Conservation (phyloP, 2,888 invertebrate species). For the Heliconius aoede region DNA sequence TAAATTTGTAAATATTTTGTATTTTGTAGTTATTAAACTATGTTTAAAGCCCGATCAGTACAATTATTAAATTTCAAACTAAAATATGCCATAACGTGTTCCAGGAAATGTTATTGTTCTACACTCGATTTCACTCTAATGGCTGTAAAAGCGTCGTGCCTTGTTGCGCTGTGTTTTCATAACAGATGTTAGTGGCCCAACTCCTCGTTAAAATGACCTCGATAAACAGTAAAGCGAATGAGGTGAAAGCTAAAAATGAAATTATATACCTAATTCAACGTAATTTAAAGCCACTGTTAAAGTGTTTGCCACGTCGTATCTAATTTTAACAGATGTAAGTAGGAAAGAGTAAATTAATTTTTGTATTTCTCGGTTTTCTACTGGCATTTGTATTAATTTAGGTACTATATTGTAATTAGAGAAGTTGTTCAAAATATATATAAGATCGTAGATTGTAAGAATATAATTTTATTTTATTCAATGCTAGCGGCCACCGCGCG, state of each 20-base stretch:
- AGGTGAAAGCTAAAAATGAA: conserved; percentile 29
- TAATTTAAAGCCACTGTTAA: conserved; percentile 20
- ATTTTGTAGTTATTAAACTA: conserved; percentile 19
- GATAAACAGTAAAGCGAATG: conserved; percentile 38
- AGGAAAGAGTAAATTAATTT: conserved; percentile 5
- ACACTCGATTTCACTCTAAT: conserved; percentile 30
- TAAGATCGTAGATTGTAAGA: neutral
- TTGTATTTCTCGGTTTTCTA: conserved; percentile 8
- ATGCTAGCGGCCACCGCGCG: too few relatives aligned
- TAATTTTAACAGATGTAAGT: conserved; percentile 21
- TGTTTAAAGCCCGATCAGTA: conserved; percentile 32
- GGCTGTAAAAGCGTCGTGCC: conserved; percentile 41
- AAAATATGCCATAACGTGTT: conserved; percentile 35
- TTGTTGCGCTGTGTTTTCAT: conserved; percentile 46
- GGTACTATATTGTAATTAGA: neutral
- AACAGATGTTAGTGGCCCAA: conserved; percentile 45
- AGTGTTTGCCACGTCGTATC: conserved; percentile 18
- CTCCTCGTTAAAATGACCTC: conserved; percentile 44
- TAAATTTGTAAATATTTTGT: neutral
- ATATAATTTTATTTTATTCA: neutral
- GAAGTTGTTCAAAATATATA: neutral
- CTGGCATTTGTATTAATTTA: neutral
- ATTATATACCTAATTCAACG: conserved; percentile 24
- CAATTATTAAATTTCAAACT: conserved; percentile 29
- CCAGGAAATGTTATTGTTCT: conserved; percentile 32